Conservation (phyloP, 1,140 invertebrate species). For the Leptinotarsa defecta region DNA sequence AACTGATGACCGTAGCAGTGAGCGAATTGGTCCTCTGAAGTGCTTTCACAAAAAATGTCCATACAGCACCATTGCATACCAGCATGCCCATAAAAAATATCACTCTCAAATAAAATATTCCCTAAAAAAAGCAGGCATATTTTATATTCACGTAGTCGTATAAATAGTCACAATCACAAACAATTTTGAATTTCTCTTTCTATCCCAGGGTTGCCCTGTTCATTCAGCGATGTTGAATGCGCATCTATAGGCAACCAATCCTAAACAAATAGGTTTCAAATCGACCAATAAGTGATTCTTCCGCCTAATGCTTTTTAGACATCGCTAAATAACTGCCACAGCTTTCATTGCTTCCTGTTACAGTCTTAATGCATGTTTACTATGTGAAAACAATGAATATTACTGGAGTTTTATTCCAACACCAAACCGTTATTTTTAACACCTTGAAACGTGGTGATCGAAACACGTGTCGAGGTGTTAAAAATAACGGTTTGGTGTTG, state of each 20-base stretch:
- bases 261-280: too few relatives aligned
- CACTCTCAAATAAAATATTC: slow-evolving; percentile 50
- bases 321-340: too few relatives aligned
- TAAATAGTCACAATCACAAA: not conserved
- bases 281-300: too few relatives aligned
- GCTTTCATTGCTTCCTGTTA: too few relatives aligned
- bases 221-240: not conserved
- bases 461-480: too few relatives aligned
- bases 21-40: slow-evolving; percentile 64
- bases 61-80: slow-evolving; percentile 63
- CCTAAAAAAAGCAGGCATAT: slow-evolving; percentile 40
- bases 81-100: slow-evolving; percentile 62
- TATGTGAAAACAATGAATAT: too few relatives aligned
- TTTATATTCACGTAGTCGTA: not conserved
- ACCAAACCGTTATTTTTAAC: too few relatives aligned
- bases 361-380: too few relatives aligned
- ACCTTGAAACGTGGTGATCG: too few relatives aligned
- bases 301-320: too few relatives aligned
- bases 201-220: not conserved
- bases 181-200: not conserved
- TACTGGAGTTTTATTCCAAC: too few relatives aligned
- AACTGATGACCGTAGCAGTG: slow-evolving; percentile 63
- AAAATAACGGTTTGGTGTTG: too few relatives aligned
- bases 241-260: not conserved
- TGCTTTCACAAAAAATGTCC: slow-evolving; percentile 65